Conservation (phyloP, 1,140 invertebrate genomes). For the Musca vetustissima region DNA sequence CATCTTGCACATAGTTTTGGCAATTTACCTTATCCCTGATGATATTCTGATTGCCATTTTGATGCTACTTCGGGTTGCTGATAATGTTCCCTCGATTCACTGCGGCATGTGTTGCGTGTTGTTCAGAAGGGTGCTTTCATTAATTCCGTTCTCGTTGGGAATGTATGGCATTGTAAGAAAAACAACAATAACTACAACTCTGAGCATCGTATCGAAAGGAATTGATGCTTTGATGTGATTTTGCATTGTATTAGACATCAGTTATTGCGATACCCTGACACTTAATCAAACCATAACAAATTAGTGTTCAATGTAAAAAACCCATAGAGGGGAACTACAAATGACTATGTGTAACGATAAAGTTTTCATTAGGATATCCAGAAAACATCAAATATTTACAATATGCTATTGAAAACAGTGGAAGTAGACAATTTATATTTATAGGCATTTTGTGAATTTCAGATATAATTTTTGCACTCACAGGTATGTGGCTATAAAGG, state of each 20-base stretch:
- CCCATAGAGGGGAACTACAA: too few relatives aligned
- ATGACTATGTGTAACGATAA: too few relatives aligned
- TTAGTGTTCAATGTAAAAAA: conserved; percentile 5
- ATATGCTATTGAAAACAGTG: too few relatives aligned
- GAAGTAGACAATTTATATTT: too few relatives aligned
- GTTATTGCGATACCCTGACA: conserved; percentile 1
- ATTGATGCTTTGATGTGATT: conserved; percentile 7
- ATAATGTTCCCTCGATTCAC: not conserved
- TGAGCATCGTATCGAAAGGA: not conserved
- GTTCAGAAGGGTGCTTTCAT: conserved; percentile 9
- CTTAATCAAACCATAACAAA: conserved; percentile 22
- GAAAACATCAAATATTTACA: too few relatives aligned
- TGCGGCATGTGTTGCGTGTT: not conserved
- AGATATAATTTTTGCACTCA: too few relatives aligned
- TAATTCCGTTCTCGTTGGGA: not conserved
- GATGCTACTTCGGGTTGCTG: not conserved
- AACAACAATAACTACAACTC: too few relatives aligned
- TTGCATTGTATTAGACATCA: not conserved
- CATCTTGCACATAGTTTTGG: conserved; percentile 57
- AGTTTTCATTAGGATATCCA: too few relatives aligned
- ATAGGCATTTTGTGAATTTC: too few relatives aligned
- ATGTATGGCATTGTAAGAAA: not conserved
- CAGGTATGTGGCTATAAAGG: too few relatives aligned
- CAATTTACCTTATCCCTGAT: conserved; percentile 53
- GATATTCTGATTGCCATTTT: conserved; percentile 9